A percentile compares a stretch with the other conserved stretches of the same genome.
phyloP scores from a whole-genome alignment of 2,888 invertebrate genomes.

The Laspeyria flexula region DNA sequence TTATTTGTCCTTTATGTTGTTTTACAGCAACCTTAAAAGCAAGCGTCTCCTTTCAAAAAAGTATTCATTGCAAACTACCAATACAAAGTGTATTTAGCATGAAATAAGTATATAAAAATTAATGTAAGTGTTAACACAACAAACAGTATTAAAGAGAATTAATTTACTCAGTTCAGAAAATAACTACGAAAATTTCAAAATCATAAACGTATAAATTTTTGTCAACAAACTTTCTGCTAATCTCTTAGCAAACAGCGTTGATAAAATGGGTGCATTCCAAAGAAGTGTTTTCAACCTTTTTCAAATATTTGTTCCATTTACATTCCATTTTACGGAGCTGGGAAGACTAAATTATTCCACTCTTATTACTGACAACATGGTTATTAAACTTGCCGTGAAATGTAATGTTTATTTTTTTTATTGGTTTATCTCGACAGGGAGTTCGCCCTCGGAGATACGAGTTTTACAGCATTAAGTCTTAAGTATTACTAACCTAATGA shows the following conservation, averaged over 20 bases:
- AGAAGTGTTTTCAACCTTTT: constrained; percentile 23
- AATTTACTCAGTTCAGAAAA: no score
- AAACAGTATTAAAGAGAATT: no score
- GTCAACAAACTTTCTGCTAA: constrained; percentile 9
- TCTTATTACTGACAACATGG: constrained; percentile 9
- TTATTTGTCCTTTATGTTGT: no score
- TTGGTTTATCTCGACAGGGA: not conserved
- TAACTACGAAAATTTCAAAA: not conserved
- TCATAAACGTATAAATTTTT: not conserved
- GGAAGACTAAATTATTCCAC: constrained; percentile 28
- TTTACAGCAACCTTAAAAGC: no score
- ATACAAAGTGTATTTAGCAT: no score
- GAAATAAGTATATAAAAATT: no score
- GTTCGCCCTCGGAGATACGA: not conserved
- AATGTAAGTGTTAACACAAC: no score
- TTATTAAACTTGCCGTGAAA: constrained; percentile 10
- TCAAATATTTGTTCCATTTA: constrained; percentile 44
- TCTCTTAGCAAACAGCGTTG: constrained; percentile 15
- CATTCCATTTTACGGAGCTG: constrained; percentile 38
- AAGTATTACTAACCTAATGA: no score
- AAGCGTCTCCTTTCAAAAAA: no score
- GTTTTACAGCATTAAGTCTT: no score
- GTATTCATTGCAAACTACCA: no score
- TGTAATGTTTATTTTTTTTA: constrained; percentile 1
- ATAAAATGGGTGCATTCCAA: constrained; percentile 17